Evolutionary conservation across 2,888 invertebrate genomes (phyloP).

Genomic region (Thecocarcelia acutangulata): DNA sequence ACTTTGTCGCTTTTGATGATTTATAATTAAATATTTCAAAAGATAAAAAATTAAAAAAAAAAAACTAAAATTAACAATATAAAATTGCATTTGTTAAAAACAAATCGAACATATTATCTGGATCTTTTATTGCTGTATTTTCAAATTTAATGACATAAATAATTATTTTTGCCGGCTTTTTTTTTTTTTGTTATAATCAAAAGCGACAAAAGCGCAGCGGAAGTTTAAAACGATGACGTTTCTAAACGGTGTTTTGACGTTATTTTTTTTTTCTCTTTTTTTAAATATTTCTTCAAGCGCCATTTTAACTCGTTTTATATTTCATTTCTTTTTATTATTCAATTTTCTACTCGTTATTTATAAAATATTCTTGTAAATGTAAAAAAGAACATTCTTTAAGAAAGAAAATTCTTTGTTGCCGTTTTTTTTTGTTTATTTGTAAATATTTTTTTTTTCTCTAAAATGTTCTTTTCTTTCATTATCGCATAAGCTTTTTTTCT

Average conservation of each 20-base stretch:
- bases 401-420: slow-evolving; percentile 33
- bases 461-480: slow-evolving; percentile 45
- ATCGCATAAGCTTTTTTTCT: slow-evolving; percentile 61
- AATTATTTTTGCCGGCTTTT: slow-evolving; percentile 61
- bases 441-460: slow-evolving; percentile 21
- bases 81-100: slow-evolving; percentile 32
- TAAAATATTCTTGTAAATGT: slow-evolving; percentile 40
- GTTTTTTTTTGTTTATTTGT: slow-evolving; percentile 6
- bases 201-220: slow-evolving; percentile 57
- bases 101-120: slow-evolving; percentile 36
- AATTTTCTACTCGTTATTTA: slow-evolving; percentile 47
- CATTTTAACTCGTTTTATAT: slow-evolving; percentile 59
- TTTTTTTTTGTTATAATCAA: slow-evolving; percentile 21
- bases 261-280: slow-evolving; percentile 17
- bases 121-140: slow-evolving; percentile 29
- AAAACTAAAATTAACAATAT: neutral
- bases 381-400: slow-evolving; percentile 44
- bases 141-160: slow-evolving; percentile 47
- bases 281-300: slow-evolving; percentile 40
- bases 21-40: neutral
- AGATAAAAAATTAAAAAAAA: neutral
- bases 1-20: neutral
- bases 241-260: slow-evolving; percentile 34
- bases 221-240: slow-evolving; percentile 64
- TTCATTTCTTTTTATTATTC: slow-evolving; percentile 37